Evolutionary conservation across 2,888 invertebrate species (phyloP), one percentile per base, ranked within the genome.

Genomic region (Alitta virens): DNA sequence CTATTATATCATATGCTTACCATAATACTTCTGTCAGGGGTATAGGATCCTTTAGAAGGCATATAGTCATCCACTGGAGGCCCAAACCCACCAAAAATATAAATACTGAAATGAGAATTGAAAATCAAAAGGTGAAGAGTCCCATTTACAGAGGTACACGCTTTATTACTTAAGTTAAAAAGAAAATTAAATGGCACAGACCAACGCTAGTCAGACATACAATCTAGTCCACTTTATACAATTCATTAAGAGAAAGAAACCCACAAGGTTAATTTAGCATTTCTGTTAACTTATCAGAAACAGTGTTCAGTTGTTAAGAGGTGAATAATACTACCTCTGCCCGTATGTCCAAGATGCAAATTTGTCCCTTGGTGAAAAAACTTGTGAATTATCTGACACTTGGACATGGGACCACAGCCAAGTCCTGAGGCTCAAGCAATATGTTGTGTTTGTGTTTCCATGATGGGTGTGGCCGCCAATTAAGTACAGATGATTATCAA

Each of bases 51-150:
- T 33, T 5, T 33, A 12, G 33, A 5, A 33, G 40, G 9, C 33
- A 33, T 33, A 33, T 33, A 33, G 5, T 33, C 33, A 33, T 33
- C 33, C 5, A 69, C 25, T 1, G 69, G 67, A 14, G 66, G 54
- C 50, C 77, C 77, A 68, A 70, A 77, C 18, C 78, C 78, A 53
- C 77, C 78, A 70, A 77, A 78, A 56, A 70, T 69, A 65, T 76
- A 77, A 7, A 78, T 71, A 63, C 77, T 77, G 68, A 27, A 71
- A 62, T 25, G 25, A 59, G 42, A 56, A 40, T 40, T 33, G 7
- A 56, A 46, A 49, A 49, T 18, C 7, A 60, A 21, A 18, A 46
- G 50, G 23, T 24, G 14, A 16, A 23, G 21, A 40, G n/a, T n/a
- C n/a, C n/a, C n/a, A n/a, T n/a, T n/a, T n/a, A n/a, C n/a, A n/a